A percentile compares a stretch with the other conserved stretches of the same genome.
phyloP scores from a whole-genome alignment of 2,888 invertebrate species.

The Brachynemurus nebulosus region DNA sequence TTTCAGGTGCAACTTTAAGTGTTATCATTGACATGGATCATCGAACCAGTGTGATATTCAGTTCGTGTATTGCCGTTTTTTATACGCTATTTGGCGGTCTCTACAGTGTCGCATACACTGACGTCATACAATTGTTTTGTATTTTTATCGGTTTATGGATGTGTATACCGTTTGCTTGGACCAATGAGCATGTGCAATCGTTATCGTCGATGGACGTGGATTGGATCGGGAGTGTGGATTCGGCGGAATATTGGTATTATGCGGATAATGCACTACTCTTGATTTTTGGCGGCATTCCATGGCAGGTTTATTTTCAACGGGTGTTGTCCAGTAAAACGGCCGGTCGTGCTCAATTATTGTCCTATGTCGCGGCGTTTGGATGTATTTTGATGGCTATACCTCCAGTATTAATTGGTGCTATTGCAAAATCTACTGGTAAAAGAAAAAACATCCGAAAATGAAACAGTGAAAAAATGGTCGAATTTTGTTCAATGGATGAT shows the following conservation, averaged over 20 bases:
- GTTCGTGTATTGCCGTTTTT: constrained; percentile 90
- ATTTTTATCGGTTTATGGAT: constrained; percentile 97
- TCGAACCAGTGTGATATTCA: constrained; percentile 82
- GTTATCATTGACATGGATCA: constrained; percentile 96
- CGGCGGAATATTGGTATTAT: constrained; percentile 65
- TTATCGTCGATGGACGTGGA: constrained; percentile 71
- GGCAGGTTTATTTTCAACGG: constrained; percentile 98
- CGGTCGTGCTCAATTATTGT: constrained; percentile 80
- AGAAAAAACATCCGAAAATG: background rate
- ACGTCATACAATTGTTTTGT: constrained; percentile 95
- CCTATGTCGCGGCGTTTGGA: constrained; percentile 90
- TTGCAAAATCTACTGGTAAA: constrained; percentile 90
- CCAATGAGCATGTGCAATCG: constrained; percentile 70
- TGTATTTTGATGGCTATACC: constrained; percentile 97
- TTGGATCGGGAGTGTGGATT: constrained; percentile 73
- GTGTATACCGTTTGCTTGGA: constrained; percentile 93
- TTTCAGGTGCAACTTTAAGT: constrained; percentile 81
- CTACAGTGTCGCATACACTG: constrained; percentile 97
- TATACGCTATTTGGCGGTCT: constrained; percentile 97
- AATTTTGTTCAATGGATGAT: too few relatives aligned
- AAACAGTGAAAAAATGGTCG: background rate
- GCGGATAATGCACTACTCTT: constrained; percentile 78
- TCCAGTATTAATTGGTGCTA: constrained; percentile 91
- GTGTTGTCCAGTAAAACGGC: constrained; percentile 95
- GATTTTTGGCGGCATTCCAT: constrained; percentile 92